Base-by-base conservation (phyloP, 2,888 invertebrate genomes). In the Mesorhabditis belari region DNA sequence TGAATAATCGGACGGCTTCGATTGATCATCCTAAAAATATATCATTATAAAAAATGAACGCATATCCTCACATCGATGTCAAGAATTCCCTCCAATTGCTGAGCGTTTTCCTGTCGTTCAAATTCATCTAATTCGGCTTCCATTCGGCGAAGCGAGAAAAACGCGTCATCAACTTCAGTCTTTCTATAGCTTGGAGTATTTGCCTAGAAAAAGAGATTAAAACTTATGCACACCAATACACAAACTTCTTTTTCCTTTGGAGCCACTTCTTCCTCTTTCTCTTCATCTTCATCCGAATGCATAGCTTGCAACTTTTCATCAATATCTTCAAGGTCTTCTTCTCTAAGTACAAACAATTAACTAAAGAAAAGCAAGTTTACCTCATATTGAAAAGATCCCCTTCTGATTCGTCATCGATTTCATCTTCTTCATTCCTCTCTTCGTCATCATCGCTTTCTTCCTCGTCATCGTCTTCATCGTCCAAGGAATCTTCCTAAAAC, bases 141-240 rank as follows among this genome's bases (percentile, higher is more conserved):
- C 3, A 61, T 61, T 29, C 65, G 62, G 23, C 68, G 61, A 26
- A 70, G 57, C 35, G 59, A 68, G 63, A 70, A 71, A 56, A 72
- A 69, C 55, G 64, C 61, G 60, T 72, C 72, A 25, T 72, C 72
- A 29, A 72, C 70, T 2, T 60, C 35, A 21, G 61, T 63, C 57
- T 68, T 71, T 21, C 52, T 59, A 60, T 57, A 69, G 50, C 64
- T 70, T 35, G 54, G 44, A 5, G 55, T 35, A 24, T 28, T 58
- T 21, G 35, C 55, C 3, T 50, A n/a, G 57, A 6, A 9, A 25
- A 3, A 24, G 55, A 61, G 23, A 25, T n/a, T 51, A 52, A 57
- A 23, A 60, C 50, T n/a, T 55, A 53, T 2, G 63, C 66, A 19
- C 52, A 51, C 3, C 21, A 17, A 17, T 60, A 35, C 26, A 49